These are phyloP conservation scores for Meloidogyne chitwoodi DNA, from an alignment of 1,140 invertebrate genomes.

Conservation along the genomic window DNA sequence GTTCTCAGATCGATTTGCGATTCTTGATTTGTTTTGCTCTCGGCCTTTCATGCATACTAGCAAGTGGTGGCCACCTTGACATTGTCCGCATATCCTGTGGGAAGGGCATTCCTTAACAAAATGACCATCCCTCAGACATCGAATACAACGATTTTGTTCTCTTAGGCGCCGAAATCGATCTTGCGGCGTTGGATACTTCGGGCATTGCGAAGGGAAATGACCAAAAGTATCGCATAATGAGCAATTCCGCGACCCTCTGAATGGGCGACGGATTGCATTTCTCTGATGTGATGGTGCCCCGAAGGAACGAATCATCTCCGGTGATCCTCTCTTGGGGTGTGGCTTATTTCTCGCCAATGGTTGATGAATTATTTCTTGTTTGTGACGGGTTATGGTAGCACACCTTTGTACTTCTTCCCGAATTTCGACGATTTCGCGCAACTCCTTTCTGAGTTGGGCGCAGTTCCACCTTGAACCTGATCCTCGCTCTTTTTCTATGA, in stretches of 20 bases:
- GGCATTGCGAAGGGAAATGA: slow-evolving; percentile 6
- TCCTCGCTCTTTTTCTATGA: neutral
- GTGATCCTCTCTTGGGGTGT: too few species aligned
- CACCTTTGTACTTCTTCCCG: neutral
- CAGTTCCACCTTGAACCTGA: neutral
- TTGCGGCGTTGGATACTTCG: neutral
- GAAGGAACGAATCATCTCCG: too few species aligned
- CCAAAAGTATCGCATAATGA: neutral
- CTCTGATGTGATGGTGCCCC: too few species aligned
- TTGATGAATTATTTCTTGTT: too few species aligned
- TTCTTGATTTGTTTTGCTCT: too few species aligned
- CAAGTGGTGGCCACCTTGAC: neutral
- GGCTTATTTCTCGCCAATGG: too few species aligned
- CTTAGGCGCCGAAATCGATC: neutral
- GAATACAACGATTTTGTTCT: slow-evolving; percentile 14
- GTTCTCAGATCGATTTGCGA: too few species aligned
- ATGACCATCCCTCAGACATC: neutral
- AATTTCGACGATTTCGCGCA: neutral
- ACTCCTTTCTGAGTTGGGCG: neutral
- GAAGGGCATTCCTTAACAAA: neutral
- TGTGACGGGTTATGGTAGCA: too few species aligned
- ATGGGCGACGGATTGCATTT: too few species aligned
- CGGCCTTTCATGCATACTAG: neutral
- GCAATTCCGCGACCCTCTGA: neutral
- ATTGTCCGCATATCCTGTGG: neutral